phyloP scores from a whole-genome alignment of 2,797 vertebrate genomes.

The Cichlasoma orientale region DNA sequence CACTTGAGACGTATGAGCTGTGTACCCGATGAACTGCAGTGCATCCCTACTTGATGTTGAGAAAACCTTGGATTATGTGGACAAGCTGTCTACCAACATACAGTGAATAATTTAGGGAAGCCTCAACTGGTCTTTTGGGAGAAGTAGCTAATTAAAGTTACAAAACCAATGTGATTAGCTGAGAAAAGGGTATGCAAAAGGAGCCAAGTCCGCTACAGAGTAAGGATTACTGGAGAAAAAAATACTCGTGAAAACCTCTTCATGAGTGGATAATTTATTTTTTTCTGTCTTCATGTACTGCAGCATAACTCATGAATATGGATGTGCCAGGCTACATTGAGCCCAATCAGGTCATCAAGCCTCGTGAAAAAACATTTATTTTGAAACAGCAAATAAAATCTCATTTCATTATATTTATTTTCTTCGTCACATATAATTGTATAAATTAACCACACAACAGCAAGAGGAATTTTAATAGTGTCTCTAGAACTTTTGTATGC shows the following conservation, averaged over 20 bases:
- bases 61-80: not conserved
- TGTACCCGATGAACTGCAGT: not conserved
- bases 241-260: not conserved
- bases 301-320: constrained; percentile 21
- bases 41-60: not conserved
- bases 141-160: not conserved
- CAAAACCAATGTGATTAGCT: not conserved
- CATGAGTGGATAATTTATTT: not conserved
- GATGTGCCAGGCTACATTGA: constrained; percentile 7
- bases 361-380: not conserved
- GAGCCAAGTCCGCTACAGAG: not conserved
- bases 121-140: not conserved
- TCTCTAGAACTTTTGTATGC: not conserved
- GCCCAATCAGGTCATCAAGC: not conserved
- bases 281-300: constrained; percentile 1
- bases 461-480: not conserved
- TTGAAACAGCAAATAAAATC: not conserved
- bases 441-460: not conserved
- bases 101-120: not conserved
- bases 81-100: not conserved
- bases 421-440: not conserved
- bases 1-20: not conserved
- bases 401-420: not conserved
- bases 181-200: not conserved
- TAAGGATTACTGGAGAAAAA: not conserved